Percentiles rank a stretch among this genome's conserved stretches.
Evolutionary conservation across 1,140 invertebrate species (phyloP).

Genomic region (Diachasma alloeum): DNA sequence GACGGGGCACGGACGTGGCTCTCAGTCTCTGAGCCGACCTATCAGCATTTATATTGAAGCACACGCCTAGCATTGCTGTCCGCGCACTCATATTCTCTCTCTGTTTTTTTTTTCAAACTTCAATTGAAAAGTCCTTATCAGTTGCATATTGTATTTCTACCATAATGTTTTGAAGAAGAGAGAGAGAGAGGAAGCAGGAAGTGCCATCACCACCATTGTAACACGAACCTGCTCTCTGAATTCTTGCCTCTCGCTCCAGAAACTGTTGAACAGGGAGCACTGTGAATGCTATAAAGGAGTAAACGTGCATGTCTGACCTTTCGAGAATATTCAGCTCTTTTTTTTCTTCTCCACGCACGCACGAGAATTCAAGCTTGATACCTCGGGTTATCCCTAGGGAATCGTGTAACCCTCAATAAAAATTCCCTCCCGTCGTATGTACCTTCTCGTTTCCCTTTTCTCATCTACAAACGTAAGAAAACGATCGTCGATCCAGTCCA

Average conservation of each 20-base stretch:
- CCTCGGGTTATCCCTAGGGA: not conserved
- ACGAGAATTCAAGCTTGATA: not conserved
- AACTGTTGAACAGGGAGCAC: not conserved
- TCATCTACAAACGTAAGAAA: constrained; percentile 24
- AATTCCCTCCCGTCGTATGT: constrained; percentile 24
- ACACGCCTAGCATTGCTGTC: constrained; percentile 4
- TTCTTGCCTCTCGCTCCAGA: not conserved
- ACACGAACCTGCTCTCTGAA: not conserved
- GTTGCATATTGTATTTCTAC: not conserved
- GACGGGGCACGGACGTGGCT: constrained; percentile 21
- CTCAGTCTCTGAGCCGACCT: constrained; percentile 16
- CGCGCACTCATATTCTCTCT: not conserved
- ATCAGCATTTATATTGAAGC: constrained; percentile 28
- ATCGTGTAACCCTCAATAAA: constrained; percentile 26
- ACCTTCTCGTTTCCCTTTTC: not conserved
- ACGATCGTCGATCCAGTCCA: constrained; percentile 22
- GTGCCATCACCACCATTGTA: not conserved
- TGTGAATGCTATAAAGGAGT: not conserved
- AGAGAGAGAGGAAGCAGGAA: not conserved
- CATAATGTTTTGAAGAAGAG: not conserved
- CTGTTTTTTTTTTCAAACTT: not conserved
- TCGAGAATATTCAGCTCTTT: not conserved
- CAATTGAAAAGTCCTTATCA: not conserved
- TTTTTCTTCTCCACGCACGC: not conserved
- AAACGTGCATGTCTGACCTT: not conserved